Conservation (phyloP, 1,140 invertebrate species). For the Cataglyphis hispanica region DNA sequence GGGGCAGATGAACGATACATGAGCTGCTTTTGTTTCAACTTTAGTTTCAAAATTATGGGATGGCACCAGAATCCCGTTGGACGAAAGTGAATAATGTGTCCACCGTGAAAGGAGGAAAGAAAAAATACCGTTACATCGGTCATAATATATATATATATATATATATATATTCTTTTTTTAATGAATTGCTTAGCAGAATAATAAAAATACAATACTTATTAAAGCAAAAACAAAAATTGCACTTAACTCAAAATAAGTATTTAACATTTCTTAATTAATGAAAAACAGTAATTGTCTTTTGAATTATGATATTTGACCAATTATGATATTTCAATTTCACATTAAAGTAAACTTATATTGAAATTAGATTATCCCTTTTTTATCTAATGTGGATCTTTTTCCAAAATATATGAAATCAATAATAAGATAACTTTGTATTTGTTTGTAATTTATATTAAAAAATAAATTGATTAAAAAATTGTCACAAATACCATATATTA, state of each 20-base stretch:
- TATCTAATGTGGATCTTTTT: not conserved
- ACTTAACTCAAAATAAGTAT: not conserved
- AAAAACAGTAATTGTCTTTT: not conserved
- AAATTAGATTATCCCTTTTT: not conserved
- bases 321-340: not conserved
- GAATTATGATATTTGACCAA: not conserved
- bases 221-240: not conserved
- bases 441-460: not conserved
- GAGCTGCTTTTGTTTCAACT: constrained; percentile 56
- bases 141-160: not conserved
- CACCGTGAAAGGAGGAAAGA: constrained; percentile 5
- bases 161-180: constrained; percentile 7
- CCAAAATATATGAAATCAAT: not conserved
- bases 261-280: constrained; percentile 15
- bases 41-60: constrained; percentile 52
- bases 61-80: constrained; percentile 31
- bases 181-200: not conserved
- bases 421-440: not conserved
- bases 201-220: constrained; percentile 1
- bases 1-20: constrained; percentile 65
- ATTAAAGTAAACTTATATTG: not conserved
- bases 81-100: constrained; percentile 16
- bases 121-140: constrained; percentile 46
- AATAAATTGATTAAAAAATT: not conserved
- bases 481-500: not conserved